Conservation (phyloP, 2,888 invertebrate genomes). For the Escarpia spicata region DNA sequence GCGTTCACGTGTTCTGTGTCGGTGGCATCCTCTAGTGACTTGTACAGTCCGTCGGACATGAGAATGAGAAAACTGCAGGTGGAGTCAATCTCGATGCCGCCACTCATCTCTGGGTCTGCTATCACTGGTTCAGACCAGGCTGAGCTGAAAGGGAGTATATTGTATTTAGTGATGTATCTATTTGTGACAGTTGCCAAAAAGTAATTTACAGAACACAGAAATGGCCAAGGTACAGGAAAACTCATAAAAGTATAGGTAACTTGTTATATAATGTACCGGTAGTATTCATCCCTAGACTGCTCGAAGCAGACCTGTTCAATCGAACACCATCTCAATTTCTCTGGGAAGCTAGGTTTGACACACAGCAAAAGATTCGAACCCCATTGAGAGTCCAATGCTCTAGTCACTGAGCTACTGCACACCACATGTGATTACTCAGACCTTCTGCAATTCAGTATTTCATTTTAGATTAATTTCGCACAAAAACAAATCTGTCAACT, state of each 20-base stretch:
- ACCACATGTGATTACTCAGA: no score
- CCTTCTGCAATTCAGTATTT: no score
- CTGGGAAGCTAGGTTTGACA: no score
- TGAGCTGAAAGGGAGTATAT: slow-evolving; percentile 60
- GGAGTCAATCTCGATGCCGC: slow-evolving; percentile 81
- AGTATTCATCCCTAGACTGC: no score
- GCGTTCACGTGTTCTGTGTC: slow-evolving; percentile 77
- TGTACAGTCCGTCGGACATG: slow-evolving; percentile 86
- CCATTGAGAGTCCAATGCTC: no score
- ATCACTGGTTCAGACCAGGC: slow-evolving; percentile 83
- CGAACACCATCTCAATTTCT: no score
- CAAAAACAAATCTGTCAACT: background rate
- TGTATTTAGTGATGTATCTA: background rate
- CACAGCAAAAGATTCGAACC: no score
- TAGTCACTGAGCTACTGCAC: no score
- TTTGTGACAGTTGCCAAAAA: background rate
- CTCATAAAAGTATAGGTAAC: background rate
- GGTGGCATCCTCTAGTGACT: slow-evolving; percentile 82
- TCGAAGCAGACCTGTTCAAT: no score
- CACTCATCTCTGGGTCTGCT: slow-evolving; percentile 81
- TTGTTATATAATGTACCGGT: no score
- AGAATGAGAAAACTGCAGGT: slow-evolving; percentile 84
- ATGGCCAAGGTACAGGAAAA: background rate
- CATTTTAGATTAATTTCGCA: no score
- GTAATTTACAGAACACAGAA: background rate